Percentiles rank a stretch among this genome's conserved stretches.
Evolutionary conservation across 1,140 invertebrate species (phyloP).

Genomic region (Psix sp.): DNA sequence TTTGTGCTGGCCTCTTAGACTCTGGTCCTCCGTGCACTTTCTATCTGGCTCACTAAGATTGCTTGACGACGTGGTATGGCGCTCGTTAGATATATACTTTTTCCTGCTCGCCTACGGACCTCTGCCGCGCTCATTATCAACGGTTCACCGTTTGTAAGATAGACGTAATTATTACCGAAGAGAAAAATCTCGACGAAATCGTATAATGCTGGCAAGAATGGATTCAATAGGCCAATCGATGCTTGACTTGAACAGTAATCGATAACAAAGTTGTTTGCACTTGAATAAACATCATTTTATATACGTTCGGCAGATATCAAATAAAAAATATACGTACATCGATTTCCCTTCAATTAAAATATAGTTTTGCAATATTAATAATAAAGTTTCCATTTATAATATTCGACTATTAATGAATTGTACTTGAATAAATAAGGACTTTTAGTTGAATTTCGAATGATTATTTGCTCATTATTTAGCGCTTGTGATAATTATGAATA

Average conservation of each 20-base stretch:
- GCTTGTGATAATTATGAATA: not conserved
- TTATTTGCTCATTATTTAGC: not conserved
- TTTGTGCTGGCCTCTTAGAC: slow-evolving; percentile 11
- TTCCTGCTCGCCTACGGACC: slow-evolving; percentile 19
- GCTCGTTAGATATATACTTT: slow-evolving; percentile 36
- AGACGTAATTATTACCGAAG: slow-evolving; percentile 19
- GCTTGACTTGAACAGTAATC: no score
- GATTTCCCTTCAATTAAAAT: no score
- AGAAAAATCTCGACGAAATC: no score
- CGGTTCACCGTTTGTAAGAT: slow-evolving; percentile 7
- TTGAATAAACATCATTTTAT: no score
- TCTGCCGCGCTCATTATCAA: slow-evolving; percentile 22
- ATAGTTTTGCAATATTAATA: no score
- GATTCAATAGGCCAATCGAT: no score
- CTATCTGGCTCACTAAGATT: slow-evolving; percentile 40
- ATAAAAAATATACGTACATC: no score
- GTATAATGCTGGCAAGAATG: no score
- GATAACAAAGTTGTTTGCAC: no score
- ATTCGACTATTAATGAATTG: no score
- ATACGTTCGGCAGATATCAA: no score
- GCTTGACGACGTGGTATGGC: slow-evolving; percentile 37
- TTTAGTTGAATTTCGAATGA: not conserved
- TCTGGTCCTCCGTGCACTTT: slow-evolving; percentile 10
- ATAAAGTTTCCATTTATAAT: no score
- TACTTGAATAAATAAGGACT: not conserved